Evolutionary conservation across 2,113 vertebrate species (phyloP).

Genomic region (Oryzias melastigma): DNA sequence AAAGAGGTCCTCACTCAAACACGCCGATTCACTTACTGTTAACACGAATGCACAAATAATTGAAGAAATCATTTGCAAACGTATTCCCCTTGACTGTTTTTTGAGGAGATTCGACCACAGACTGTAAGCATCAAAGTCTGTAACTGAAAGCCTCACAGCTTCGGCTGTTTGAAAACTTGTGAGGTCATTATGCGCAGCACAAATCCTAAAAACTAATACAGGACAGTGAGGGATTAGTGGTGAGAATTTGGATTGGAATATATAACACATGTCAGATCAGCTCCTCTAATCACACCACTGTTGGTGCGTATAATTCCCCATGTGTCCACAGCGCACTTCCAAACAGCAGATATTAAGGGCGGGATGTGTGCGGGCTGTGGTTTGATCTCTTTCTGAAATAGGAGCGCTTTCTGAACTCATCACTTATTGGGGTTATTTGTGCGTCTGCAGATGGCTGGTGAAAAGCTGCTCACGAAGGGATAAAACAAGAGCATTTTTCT

Average conservation of each 20-base stretch:
- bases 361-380: slow-evolving; percentile 15
- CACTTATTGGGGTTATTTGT: slow-evolving; percentile 26
- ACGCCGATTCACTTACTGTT: not conserved
- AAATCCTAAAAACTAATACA: slow-evolving; percentile 34
- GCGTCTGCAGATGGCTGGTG: not conserved
- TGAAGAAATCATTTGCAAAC: not conserved
- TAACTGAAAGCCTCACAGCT: not conserved
- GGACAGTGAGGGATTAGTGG: slow-evolving; percentile 30
- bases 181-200: slow-evolving; percentile 24
- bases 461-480: not conserved
- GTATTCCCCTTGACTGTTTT: slow-evolving; percentile 2
- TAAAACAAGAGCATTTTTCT: not conserved
- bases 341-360: slow-evolving; percentile 20
- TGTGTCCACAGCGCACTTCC: slow-evolving; percentile 21
- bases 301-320: slow-evolving; percentile 18
- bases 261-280: slow-evolving; percentile 14
- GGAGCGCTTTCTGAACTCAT: slow-evolving; percentile 4
- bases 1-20: slow-evolving; percentile 10
- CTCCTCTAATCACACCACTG: slow-evolving; percentile 40
- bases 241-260: slow-evolving; percentile 25
- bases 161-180: slow-evolving; percentile 6
- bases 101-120: not conserved
- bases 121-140: not conserved
- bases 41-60: not conserved
- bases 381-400: slow-evolving; percentile 32